A percentile compares a stretch with the other conserved stretches of the same genome.
phyloP scores from a whole-genome alignment of 2,888 invertebrate species.

The Ceratothoa steindachneri region DNA sequence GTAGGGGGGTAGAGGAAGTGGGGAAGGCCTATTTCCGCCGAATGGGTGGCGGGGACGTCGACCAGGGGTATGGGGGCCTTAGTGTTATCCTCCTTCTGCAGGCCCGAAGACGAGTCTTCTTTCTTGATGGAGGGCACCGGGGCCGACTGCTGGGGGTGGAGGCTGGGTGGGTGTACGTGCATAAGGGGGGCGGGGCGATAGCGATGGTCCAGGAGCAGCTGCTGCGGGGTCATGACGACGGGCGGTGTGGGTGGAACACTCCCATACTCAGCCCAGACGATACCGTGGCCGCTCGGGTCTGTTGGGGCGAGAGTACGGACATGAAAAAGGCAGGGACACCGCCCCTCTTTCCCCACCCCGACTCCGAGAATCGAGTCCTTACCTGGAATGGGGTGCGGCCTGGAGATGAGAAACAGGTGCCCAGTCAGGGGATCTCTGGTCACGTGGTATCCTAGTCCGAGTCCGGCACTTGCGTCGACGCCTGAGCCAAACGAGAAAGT shows the following conservation, averaged over 20 bases:
- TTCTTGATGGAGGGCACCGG: neutral
- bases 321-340: neutral
- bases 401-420: constrained; percentile 64
- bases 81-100: neutral
- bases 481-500: neutral
- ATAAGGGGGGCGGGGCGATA: constrained; percentile 24
- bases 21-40: constrained; percentile 14
- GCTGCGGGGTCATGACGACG: constrained; percentile 35
- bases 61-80: neutral
- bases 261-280: constrained; percentile 33
- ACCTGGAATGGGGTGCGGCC: constrained; percentile 2
- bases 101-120: constrained; percentile 6
- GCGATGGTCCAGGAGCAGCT: constrained; percentile 15
- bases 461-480: neutral
- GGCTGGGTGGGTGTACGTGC: constrained; percentile 26
- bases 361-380: no score
- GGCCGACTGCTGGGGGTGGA: constrained; percentile 15
- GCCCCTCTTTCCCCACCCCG: no score
- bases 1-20: constrained; percentile 21
- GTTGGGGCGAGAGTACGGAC: neutral
- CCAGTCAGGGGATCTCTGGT: constrained; percentile 80
- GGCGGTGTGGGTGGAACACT: constrained; percentile 27
- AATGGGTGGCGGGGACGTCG: constrained; percentile 16
- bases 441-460: constrained; percentile 69
- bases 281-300: constrained; percentile 31